These are phyloP conservation scores for Frieseomelitta varia DNA, from an alignment of 1,140 invertebrate species.

Conservation along the genomic window DNA sequence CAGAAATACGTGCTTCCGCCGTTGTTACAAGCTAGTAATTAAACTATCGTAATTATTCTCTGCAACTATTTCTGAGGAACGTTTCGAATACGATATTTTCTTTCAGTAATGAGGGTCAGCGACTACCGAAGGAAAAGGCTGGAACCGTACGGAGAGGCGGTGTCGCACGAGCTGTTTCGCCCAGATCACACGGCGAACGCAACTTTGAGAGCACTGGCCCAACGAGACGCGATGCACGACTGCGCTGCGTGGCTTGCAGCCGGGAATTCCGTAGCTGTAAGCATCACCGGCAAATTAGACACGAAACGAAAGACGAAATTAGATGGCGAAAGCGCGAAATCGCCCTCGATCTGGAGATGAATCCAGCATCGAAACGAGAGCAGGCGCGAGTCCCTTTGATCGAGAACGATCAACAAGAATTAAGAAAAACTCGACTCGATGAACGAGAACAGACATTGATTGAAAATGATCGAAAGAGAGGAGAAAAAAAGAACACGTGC, in stretches of 20 bases:
- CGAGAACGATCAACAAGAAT: too few relatives aligned
- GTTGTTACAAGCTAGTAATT: too few relatives aligned
- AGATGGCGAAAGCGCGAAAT: not conserved
- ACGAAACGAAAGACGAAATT: not conserved
- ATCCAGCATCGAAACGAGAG: not conserved
- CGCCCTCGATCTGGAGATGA: not conserved
- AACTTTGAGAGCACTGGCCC: slow-evolving; percentile 89
- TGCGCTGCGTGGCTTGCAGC: slow-evolving; percentile 89
- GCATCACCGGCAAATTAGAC: slow-evolving; percentile 68
- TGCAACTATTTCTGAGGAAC: too few relatives aligned
- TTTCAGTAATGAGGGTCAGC: slow-evolving; percentile 92
- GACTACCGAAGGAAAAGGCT: slow-evolving; percentile 91
- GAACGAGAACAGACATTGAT: too few relatives aligned
- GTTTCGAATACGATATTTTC: too few relatives aligned
- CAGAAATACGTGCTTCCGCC: too few relatives aligned
- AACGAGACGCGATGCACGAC: slow-evolving; percentile 92
- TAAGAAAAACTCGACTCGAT: too few relatives aligned
- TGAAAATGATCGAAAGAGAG: not conserved
- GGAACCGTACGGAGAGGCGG: slow-evolving; percentile 84
- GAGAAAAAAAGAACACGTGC: not conserved
- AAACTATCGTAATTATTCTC: too few relatives aligned
- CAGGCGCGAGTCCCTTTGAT: not conserved
- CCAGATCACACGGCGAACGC: slow-evolving; percentile 92
- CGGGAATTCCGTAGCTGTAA: slow-evolving; percentile 91
- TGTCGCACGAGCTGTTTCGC: slow-evolving; percentile 92